Base-by-base conservation (phyloP, 2,113 vertebrate genomes). In the Ursus arctos region DNA sequence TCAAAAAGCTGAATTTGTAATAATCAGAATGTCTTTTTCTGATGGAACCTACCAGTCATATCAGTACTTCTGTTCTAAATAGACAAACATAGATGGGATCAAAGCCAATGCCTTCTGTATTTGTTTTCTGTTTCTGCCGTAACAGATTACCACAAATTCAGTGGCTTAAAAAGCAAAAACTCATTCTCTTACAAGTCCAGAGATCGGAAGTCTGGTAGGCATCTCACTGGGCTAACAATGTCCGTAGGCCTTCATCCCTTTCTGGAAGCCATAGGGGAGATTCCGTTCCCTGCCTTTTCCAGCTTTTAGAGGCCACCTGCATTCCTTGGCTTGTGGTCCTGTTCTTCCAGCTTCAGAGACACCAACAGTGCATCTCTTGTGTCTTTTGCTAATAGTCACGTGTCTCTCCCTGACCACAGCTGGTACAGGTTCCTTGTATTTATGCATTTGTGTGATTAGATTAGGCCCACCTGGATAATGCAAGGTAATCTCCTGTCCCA, bases 191-290 rank as follows among this genome's bases (percentile, higher is more conserved):
- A 33, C 3, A 49, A 18, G 82, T 89, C 19, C 21, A 5, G 69
- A 55, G 55, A 40, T 22, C 24, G 65, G 65, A 93, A 43, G 22
- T 63, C 49, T 88, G 72, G 4, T 24, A 28, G 7, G 11, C 2
- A 0, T 84, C 49, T 79, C 18, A 31, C 11, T 65, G n/a, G 24
- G 5, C 36, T 65, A 43, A 86, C 53, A 57, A 4, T 40, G 28
- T 90, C 5, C 33, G 11, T 2, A n/a, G 2, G 33, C 4, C 28
- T 24, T 5, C 13, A 5, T 40, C 26, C 31, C 3, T 80, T 67
- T 82, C 61, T 74, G 1, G 36, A 14, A 59, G 8, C 3, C 2
- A 0, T 59, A 21, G 7, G 11, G 13, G 69, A 6, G 26, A 21
- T 57, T 18, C 16, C 2, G 82, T 51, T 82, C 28, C 40, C 10